A percentile compares a stretch with the other conserved stretches of the same genome.
Evolutionary conservation across 2,113 vertebrate species (phyloP).

Genomic region (Paradisaea rubra): DNA sequence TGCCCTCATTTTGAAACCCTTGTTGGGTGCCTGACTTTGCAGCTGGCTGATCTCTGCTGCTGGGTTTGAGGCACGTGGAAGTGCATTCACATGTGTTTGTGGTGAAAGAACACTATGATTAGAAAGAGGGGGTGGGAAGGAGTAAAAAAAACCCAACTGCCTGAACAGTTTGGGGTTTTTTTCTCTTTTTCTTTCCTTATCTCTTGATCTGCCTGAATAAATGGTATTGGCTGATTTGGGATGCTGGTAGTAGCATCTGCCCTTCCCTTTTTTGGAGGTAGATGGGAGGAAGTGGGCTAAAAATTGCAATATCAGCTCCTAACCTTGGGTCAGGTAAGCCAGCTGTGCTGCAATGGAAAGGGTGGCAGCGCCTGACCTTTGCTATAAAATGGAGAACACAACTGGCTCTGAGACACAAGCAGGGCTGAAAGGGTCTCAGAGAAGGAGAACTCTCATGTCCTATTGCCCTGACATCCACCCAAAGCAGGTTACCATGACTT

Average conservation of each 20-base stretch:
- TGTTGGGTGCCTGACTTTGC: not conserved
- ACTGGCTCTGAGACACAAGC: not conserved
- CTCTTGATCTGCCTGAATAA: not conserved
- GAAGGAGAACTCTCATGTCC: not conserved
- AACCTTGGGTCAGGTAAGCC: not conserved
- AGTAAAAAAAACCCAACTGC: not conserved
- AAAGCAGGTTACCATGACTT: not conserved
- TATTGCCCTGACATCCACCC: rapidly evolving
- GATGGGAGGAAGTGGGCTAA: conserved; percentile 43
- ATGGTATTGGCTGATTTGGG: not conserved
- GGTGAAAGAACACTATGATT: not conserved
- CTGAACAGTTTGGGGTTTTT: not conserved
- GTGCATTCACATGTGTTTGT: not conserved
- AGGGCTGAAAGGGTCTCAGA: not conserved
- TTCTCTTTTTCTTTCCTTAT: not conserved
- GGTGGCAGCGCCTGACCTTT: not conserved
- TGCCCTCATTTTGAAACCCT: not conserved
- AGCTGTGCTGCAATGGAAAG: conserved; percentile 23
- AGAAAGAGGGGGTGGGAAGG: not conserved
- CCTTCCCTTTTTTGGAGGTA: not conserved
- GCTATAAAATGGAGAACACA: conserved; percentile 32
- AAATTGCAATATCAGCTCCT: not conserved
- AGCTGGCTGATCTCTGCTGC: not conserved
- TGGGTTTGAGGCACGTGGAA: not conserved
- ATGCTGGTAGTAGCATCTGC: not conserved